Evolutionary conservation across 2,797 vertebrate species (phyloP).

Genomic region (Uromys caudimaculatus): DNA sequence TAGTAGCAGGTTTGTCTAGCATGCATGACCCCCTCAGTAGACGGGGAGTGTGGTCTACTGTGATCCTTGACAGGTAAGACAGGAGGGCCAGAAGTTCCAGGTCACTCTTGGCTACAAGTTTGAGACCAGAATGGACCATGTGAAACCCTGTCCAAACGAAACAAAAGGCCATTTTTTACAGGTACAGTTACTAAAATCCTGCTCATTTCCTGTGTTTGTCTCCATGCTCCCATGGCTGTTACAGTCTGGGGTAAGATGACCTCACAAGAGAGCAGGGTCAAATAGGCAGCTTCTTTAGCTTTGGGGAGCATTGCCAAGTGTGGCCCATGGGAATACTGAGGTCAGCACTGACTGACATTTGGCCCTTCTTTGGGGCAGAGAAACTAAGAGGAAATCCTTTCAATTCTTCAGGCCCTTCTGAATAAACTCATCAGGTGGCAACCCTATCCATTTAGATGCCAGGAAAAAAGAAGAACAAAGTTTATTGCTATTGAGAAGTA

Average conservation of each 20-base stretch:
- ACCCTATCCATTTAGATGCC: constrained; percentile 6
- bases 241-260: background rate
- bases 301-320: too few species aligned
- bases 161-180: background rate
- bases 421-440: background rate
- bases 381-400: background rate
- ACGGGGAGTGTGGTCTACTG: background rate
- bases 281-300: background rate
- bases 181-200: background rate
- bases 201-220: background rate
- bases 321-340: background rate
- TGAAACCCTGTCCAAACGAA: background rate
- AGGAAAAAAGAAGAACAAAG: background rate
- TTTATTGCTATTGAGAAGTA: constrained; percentile 65
- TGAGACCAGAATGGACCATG: background rate
- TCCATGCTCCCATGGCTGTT: background rate
- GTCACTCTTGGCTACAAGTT: background rate
- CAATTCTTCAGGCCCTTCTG: background rate
- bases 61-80: background rate
- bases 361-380: background rate
- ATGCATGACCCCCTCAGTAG: background rate
- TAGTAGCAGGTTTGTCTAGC: background rate
- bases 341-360: background rate
- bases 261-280: background rate
- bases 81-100: background rate